A percentile compares a stretch with the other conserved stretches of the same genome.
Conservation (phyloP, 2,888 invertebrate species). For the Andrena bucephala region DNA sequence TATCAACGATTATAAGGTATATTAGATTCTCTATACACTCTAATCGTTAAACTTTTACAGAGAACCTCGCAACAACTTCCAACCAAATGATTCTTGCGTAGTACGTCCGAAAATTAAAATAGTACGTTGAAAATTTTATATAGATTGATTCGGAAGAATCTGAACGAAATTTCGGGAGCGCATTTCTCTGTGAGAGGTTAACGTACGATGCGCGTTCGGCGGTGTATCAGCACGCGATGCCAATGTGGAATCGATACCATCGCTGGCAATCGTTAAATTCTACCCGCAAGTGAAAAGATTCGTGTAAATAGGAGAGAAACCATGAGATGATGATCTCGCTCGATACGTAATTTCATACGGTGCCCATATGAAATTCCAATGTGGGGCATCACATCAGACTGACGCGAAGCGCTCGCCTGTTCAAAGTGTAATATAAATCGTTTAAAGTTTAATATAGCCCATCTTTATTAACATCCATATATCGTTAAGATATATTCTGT, state of each 20-base stretch:
- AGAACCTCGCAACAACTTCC: too few species aligned
- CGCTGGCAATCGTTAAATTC: slow-evolving; percentile 46
- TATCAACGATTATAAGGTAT: too few species aligned
- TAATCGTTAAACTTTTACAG: too few species aligned
- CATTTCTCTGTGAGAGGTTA: too few species aligned
- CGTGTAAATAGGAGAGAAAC: slow-evolving; percentile 61
- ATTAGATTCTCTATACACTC: too few species aligned
- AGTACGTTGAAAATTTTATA: too few species aligned
- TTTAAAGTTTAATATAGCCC: slow-evolving; percentile 60
- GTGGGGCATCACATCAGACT: slow-evolving; percentile 72
- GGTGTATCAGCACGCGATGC: neutral
- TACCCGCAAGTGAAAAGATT: slow-evolving; percentile 27
- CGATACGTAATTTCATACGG: slow-evolving; percentile 32
- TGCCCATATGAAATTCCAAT: slow-evolving; percentile 30
- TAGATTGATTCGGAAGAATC: too few species aligned
- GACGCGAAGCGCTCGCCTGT: slow-evolving; percentile 74
- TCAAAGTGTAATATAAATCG: slow-evolving; percentile 81
- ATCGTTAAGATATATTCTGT: slow-evolving; percentile 61
- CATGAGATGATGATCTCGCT: slow-evolving; percentile 27
- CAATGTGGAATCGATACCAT: neutral
- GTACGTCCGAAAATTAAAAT: too few species aligned
- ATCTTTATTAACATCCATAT: slow-evolving; percentile 62
- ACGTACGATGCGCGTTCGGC: too few species aligned
- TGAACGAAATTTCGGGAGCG: too few species aligned
- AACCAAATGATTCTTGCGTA: too few species aligned